Evolutionary conservation across 2,888 invertebrate genomes (phyloP).

Genomic region (Creontiades dilutus): DNA sequence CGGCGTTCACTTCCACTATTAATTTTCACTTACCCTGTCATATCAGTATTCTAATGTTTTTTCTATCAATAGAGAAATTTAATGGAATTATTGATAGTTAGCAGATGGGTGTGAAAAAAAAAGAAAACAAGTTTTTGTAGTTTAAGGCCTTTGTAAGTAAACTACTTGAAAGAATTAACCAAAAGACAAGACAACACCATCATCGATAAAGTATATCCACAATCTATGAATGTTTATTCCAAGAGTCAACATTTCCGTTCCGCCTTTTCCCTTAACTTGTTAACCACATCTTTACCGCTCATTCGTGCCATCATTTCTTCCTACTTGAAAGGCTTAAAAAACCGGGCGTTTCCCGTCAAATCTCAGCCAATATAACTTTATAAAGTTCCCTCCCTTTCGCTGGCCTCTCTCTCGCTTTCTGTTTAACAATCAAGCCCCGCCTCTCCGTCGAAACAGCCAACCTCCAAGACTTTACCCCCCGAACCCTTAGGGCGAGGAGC

Average conservation of each 20-base stretch:
- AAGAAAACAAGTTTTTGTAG: too few species aligned
- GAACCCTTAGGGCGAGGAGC: neutral
- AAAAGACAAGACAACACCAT: too few species aligned
- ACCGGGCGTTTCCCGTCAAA: neutral
- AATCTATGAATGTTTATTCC: too few species aligned
- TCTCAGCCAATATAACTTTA: conserved; percentile 36
- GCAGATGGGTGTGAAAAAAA: too few species aligned
- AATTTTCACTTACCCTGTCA: too few species aligned
- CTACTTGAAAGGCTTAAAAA: neutral
- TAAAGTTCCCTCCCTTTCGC: neutral
- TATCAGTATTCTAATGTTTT: too few species aligned
- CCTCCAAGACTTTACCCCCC: neutral
- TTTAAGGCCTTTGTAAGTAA: too few species aligned
- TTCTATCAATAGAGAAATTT: too few species aligned
- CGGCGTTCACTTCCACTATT: too few species aligned
- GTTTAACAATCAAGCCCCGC: neutral
- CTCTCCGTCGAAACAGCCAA: neutral
- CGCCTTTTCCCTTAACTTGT: neutral
- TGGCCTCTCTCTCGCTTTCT: neutral
- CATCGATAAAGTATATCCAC: too few species aligned
- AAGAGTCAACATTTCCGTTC: neutral
- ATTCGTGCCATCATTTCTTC: neutral
- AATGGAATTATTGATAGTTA: too few species aligned
- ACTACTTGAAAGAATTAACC: too few species aligned
- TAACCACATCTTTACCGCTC: neutral